Conservation (phyloP, 2,888 invertebrate genomes). For the Sphecodes monilicornis region DNA sequence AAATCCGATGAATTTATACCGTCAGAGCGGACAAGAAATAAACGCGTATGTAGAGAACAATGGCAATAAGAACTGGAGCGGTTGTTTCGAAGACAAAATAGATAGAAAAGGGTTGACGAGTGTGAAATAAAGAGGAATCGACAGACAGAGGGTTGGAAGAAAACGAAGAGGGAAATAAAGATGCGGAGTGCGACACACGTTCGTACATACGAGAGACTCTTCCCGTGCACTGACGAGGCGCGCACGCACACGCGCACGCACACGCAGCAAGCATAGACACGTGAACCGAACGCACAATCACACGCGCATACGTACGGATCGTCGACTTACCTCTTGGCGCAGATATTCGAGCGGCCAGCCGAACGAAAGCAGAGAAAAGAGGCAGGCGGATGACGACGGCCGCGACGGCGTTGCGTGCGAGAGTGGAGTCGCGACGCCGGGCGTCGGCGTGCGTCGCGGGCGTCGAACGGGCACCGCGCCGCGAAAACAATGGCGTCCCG, state of each 20-base stretch:
- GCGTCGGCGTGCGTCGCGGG: constrained; percentile 75
- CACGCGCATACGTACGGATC: constrained; percentile 40
- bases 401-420: constrained; percentile 76
- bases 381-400: constrained; percentile 61
- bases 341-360: constrained; percentile 58
- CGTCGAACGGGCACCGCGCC: constrained; percentile 60
- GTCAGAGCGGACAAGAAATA: neutral
- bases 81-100: neutral
- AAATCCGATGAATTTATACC: neutral
- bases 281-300: constrained; percentile 15
- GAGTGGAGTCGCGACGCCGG: constrained; percentile 78
- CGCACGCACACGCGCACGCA: neutral
- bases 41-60: constrained; percentile 14
- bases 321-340: constrained; percentile 66
- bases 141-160: neutral
- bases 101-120: neutral
- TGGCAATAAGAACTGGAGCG: neutral
- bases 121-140: neutral
- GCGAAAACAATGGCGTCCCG: constrained; percentile 78
- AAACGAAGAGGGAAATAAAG: constrained; percentile 27
- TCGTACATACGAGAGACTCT: constrained; percentile 19
- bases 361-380: constrained; percentile 55
- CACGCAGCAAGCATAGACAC: neutral
- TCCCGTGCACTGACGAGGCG: neutral
- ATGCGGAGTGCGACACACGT: constrained; percentile 43